Evolutionary conservation across 2,797 vertebrate genomes (phyloP).

Genomic region (Phalanger gymnotis): DNA sequence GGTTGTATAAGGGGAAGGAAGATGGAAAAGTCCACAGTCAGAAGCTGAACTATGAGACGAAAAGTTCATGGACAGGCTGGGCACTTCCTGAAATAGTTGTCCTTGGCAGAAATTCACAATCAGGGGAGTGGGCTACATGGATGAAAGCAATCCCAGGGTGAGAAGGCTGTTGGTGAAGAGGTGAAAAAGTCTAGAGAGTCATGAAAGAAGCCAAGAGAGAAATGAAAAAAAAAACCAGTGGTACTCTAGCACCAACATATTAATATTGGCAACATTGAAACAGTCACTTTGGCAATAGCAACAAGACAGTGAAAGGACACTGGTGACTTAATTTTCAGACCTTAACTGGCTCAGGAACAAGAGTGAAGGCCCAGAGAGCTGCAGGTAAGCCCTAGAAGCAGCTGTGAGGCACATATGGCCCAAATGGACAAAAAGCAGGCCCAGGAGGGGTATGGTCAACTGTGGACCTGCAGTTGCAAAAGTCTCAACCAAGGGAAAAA

Average conservation of each 20-base stretch:
- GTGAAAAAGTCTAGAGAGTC: background rate
- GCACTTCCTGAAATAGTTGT: background rate
- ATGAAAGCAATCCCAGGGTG: background rate
- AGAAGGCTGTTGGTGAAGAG: background rate
- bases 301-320: background rate
- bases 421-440: background rate
- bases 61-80: background rate
- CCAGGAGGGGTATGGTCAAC: background rate
- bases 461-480: background rate
- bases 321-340: background rate
- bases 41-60: background rate
- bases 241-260: background rate
- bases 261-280: background rate
- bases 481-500: background rate
- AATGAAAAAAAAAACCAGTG: background rate
- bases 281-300: slow-evolving; percentile 1
- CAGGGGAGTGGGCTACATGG: background rate
- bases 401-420: background rate
- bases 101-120: background rate
- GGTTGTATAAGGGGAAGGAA: background rate
- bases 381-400: background rate
- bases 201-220: background rate
- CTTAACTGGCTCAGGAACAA: background rate
- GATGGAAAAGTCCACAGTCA: background rate
- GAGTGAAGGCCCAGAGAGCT: background rate